phyloP scores from a whole-genome alignment of 1,140 invertebrate species.

The Triops longicaudatus region DNA sequence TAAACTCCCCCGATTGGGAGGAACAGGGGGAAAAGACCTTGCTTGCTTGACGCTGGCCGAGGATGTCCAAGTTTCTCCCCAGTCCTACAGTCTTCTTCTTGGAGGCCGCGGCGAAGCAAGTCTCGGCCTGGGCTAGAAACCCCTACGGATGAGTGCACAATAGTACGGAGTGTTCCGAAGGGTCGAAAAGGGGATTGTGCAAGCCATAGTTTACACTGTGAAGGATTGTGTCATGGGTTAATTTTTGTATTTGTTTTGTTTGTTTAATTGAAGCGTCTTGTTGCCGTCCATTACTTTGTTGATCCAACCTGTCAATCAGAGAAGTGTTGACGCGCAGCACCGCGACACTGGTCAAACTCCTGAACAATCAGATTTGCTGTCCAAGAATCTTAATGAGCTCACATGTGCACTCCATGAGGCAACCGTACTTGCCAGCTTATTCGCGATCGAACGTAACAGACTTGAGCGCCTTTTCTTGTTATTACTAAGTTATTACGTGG shows the following conservation, averaged over 20 bases:
- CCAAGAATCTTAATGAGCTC: background rate
- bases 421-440: background rate
- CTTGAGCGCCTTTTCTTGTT: background rate
- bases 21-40: background rate
- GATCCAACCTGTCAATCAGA: too few relatives aligned
- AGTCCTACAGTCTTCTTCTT: background rate
- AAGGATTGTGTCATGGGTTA: background rate
- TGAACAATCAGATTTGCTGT: background rate
- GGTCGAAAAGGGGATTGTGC: background rate
- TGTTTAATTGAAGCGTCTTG: background rate
- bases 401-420: background rate
- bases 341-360: background rate
- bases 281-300: too few relatives aligned
- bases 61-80: background rate
- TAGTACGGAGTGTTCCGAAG: background rate
- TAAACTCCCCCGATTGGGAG: background rate
- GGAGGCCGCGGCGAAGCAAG: slow-evolving; percentile 2
- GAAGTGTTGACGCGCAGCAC: background rate
- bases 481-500: background rate
- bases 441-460: background rate
- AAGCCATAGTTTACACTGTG: background rate
- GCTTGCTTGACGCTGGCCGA: background rate
- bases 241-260: background rate
- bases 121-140: background rate
- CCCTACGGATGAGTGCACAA: background rate